These are phyloP conservation scores for Nemopilema nomurai DNA, from an alignment of 30 jellyfish, hydroid and myxozoan genomes.

Conservation along the genomic window DNA sequence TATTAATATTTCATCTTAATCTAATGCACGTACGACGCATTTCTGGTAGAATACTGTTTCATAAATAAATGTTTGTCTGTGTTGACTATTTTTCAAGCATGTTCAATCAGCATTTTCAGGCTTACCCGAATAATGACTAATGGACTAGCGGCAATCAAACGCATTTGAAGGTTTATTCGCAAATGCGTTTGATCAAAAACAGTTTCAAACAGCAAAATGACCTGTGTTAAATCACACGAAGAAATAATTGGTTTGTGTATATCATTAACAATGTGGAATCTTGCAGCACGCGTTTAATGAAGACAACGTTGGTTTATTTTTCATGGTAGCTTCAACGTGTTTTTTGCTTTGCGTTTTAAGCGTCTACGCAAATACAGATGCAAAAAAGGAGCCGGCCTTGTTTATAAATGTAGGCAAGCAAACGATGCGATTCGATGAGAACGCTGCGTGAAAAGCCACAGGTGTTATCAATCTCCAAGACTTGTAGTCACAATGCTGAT, in stretches of 20 bases:
- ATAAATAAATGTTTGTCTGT: neutral
- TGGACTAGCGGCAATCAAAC: neutral
- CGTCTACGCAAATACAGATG: neutral
- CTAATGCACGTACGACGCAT: neutral
- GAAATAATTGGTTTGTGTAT: neutral
- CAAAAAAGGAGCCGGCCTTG: neutral
- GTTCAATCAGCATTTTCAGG: neutral
- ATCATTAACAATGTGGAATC: neutral
- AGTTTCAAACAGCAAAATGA: neutral
- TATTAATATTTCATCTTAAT: too few relatives aligned
- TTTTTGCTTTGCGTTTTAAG: neutral
- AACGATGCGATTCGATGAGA: too few relatives aligned
- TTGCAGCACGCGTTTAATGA: neutral
- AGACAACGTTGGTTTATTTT: neutral
- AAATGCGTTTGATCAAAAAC: neutral
- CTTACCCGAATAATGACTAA: neutral
- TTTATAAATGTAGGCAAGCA: too few relatives aligned
- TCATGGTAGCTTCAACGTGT: neutral
- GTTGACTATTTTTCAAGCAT: neutral
- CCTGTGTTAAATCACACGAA: neutral
- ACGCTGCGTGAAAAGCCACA: too few relatives aligned
- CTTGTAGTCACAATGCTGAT: neutral
- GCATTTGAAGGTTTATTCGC: neutral
- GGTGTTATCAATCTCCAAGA: neutral
- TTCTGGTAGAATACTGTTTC: neutral